Evolutionary conservation across 2,888 invertebrate genomes (phyloP).

Genomic region (Diaperis boleti): DNA sequence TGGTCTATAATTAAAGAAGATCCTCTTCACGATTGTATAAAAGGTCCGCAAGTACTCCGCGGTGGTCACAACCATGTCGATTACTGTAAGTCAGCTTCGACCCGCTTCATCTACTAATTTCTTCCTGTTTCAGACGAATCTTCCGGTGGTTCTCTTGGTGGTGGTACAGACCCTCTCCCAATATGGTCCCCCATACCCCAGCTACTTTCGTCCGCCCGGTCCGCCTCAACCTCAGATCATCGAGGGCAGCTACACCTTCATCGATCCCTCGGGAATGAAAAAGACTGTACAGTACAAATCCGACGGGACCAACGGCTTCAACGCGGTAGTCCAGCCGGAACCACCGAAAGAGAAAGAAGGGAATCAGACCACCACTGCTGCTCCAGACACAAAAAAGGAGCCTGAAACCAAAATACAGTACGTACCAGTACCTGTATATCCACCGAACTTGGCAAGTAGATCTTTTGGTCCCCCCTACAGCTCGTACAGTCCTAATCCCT

Average conservation of each 20-base stretch:
- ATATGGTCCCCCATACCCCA: not conserved
- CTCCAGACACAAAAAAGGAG: not conserved
- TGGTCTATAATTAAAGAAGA: not conserved
- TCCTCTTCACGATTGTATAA: not conserved
- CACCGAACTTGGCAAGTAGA: not conserved
- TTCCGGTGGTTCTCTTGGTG: not conserved
- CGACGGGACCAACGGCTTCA: conserved; percentile 14
- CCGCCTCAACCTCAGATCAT: conserved; percentile 4
- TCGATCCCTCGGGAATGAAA: conserved; percentile 56
- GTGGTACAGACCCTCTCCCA: not conserved
- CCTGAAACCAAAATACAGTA: not conserved
- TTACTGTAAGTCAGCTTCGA: not conserved
- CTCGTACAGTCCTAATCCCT: not conserved
- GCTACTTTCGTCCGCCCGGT: not conserved
- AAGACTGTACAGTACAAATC: conserved; percentile 5
- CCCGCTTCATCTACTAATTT: not conserved
- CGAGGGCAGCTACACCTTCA: conserved; percentile 61
- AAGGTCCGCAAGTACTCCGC: not conserved
- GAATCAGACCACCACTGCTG: not conserved
- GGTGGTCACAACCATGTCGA: not conserved
- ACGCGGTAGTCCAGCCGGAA: not conserved
- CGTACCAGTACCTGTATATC: conserved; percentile 6
- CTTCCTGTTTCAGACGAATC: not conserved
- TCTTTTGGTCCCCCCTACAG: not conserved
- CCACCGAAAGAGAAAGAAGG: not conserved